Conservation (phyloP, 2,888 invertebrate species). For the Iselma pallidipennis region DNA sequence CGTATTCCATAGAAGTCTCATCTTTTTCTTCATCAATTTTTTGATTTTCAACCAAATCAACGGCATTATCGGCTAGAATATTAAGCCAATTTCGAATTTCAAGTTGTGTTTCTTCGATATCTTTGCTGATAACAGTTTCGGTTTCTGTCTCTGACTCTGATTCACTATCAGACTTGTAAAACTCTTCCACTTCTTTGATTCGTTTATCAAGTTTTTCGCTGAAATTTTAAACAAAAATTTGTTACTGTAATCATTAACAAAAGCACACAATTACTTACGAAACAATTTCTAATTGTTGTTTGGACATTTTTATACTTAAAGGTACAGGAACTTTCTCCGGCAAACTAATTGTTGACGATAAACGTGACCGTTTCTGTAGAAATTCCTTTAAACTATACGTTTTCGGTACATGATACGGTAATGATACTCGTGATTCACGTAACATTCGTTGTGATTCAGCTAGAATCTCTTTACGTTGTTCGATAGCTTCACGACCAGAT, state of each 20-base stretch:
- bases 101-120: not conserved
- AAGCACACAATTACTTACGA: conserved; percentile 61
- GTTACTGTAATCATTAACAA: conserved; percentile 11
- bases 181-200: conserved; percentile 73
- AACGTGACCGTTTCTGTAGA: conserved; percentile 60
- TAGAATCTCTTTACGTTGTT: conserved; percentile 75
- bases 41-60: conserved; percentile 15
- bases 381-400: conserved; percentile 80
- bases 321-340: conserved; percentile 52
- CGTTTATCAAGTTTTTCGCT: conserved; percentile 72
- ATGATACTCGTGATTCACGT: conserved; percentile 72
- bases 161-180: conserved; percentile 75
- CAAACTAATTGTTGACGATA: conserved; percentile 50
- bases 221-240: conserved; percentile 21
- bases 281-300: conserved; percentile 66
- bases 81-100: conserved; percentile 17
- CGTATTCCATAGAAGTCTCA: conserved; percentile 28
- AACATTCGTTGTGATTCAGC: conserved; percentile 83
- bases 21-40: conserved; percentile 8
- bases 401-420: conserved; percentile 88
- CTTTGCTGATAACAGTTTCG: conserved; percentile 15
- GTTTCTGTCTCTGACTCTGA: conserved; percentile 51
- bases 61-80: conserved; percentile 13
- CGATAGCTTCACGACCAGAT: conserved; percentile 68
- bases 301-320: conserved; percentile 67